Evolutionary conservation across 2,888 invertebrate genomes (phyloP).

Genomic region (Fragum fragum): DNA sequence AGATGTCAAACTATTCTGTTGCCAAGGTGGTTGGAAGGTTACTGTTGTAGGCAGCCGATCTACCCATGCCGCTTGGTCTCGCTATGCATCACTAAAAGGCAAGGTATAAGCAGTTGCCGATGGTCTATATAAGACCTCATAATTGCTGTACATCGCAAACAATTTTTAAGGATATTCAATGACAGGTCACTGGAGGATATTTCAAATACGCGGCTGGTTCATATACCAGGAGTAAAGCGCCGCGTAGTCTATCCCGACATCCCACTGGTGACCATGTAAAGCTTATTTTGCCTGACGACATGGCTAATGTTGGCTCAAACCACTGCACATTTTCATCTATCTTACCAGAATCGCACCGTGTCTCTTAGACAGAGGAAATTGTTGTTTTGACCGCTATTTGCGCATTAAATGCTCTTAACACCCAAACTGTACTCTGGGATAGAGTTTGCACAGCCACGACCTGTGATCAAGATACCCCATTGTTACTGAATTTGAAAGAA

Average conservation of each 20-base stretch:
- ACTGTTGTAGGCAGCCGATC: conserved; percentile 68
- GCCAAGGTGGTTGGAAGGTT: conserved; percentile 60
- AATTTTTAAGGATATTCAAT: conserved; percentile 50
- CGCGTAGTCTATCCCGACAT: conserved; percentile 44
- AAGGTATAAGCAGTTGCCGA: conserved; percentile 56
- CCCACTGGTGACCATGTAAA: conserved; percentile 32
- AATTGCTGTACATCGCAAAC: conserved; percentile 64
- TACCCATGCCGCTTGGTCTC: conserved; percentile 53
- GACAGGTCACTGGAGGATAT: conserved; percentile 60
- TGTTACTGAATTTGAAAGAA: background rate
- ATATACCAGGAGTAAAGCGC: conserved; percentile 52
- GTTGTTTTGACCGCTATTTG: background rate
- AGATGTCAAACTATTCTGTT: conserved; percentile 57
- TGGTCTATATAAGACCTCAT: conserved; percentile 51
- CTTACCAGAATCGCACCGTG: no score
- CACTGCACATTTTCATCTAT: background rate
- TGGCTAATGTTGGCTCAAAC: conserved; percentile 7
- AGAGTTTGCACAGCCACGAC: background rate
- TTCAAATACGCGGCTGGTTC: conserved; percentile 65
- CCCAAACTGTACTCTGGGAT: background rate
- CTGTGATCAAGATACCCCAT: background rate
- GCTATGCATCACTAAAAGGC: conserved; percentile 50
- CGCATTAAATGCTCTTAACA: background rate
- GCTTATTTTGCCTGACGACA: conserved; percentile 34
- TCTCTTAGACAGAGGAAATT: background rate